Evolutionary conservation across 1,140 invertebrate species (phyloP).

Genomic region (Lepidurus couesii): DNA sequence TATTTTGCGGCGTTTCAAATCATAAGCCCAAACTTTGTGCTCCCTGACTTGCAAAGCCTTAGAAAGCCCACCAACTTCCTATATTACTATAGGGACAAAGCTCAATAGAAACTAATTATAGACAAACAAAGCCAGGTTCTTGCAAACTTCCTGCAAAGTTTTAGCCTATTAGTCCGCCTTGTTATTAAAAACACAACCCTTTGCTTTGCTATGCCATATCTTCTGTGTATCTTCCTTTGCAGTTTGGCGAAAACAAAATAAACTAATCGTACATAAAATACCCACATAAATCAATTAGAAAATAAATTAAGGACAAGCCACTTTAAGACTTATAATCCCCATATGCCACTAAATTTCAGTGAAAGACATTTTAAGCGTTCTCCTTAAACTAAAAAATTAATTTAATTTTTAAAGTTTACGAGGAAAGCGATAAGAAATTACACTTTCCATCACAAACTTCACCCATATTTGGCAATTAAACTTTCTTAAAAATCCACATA

Average conservation of each 20-base stretch:
- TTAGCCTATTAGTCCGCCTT: not conserved
- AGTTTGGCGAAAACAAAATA: not conserved
- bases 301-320: no score
- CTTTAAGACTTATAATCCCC: no score
- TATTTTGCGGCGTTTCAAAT: not conserved
- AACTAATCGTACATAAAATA: no score
- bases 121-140: not conserved
- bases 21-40: not conserved
- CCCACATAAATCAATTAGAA: no score
- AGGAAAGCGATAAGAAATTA: no score
- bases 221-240: not conserved
- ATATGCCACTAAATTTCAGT: no score
- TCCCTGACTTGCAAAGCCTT: not conserved
- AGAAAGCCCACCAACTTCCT: not conserved
- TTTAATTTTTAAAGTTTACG: no score
- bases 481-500: no score
- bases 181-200: not conserved
- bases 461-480: no score
- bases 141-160: not conserved
- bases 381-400: no score
- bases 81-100: conserved; percentile 5
- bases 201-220: not conserved
- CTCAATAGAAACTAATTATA: not conserved
- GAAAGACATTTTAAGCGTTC: no score
- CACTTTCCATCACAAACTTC: no score